phyloP scores from a whole-genome alignment of 2,113 vertebrate species.

The Heloderma charlesbogerti region DNA sequence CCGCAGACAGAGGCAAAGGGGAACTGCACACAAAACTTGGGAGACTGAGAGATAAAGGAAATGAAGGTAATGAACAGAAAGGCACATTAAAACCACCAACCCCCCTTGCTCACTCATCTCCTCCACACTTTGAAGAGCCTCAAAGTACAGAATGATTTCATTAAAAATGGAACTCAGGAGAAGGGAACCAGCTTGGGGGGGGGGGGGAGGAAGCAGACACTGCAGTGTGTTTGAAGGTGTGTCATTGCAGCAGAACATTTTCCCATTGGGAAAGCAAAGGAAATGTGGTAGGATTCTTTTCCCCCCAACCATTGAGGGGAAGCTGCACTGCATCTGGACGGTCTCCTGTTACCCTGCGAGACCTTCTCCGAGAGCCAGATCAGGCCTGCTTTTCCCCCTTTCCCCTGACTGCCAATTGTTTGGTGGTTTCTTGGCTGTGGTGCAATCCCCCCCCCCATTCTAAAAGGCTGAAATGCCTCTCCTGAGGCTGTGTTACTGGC shows the following conservation, averaged over 20 bases:
- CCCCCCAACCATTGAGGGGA: background rate
- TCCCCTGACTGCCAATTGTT: too few relatives aligned
- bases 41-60: background rate
- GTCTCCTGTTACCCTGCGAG: background rate
- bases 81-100: background rate
- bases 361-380: background rate
- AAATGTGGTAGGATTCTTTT: background rate
- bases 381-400: too few relatives aligned
- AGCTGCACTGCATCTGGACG: too few relatives aligned
- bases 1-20: background rate
- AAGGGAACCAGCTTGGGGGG: background rate
- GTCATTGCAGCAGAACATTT: background rate
- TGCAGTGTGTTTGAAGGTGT: background rate
- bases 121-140: background rate
- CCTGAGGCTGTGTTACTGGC: too few relatives aligned
- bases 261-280: background rate
- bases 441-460: too few relatives aligned
- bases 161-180: slow-evolving; percentile 26
- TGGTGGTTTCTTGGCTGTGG: too few relatives aligned
- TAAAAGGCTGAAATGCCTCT: too few relatives aligned
- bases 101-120: background rate
- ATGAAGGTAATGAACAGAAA: fast-evolving
- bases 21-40: background rate
- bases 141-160: background rate
- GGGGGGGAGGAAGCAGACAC: background rate